Base-by-base conservation (phyloP, 2,888 invertebrate genomes). In the Apodemia mormo region DNA sequence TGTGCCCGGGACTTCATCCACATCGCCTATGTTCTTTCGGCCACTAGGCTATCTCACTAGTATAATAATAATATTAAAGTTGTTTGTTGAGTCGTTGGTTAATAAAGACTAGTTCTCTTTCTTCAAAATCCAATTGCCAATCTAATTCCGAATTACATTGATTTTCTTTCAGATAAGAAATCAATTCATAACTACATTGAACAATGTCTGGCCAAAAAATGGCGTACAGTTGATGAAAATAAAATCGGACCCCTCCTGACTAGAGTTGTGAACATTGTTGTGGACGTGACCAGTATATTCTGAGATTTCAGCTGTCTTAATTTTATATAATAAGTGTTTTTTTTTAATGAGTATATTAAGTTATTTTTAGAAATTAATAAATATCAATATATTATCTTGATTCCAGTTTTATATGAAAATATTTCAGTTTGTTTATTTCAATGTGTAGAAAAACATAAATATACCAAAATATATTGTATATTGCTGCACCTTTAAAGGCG, bases 231-330 rank as follows among this genome's bases (percentile, higher is more conserved):
- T 0, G 83, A 89, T 2, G 72, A 75, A 67, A 88, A 87, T 70
- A 91, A 86, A 71, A 89, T 93, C 66, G 80, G 80, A 22, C 92
- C 92, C 0, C 76, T 93, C 52, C 78, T 93, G 49, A 87, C 88
- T 8, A 82, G 92, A 76, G 86, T 93, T 45, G 89, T 92, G 4
- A 85, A 82, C 73, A 81, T 89, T 68, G 81, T 93, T 43, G 80
- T 93, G 52, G 89, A 92, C 78, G 80, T 90, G 33, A 85, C 85
- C n/a, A 79, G 73, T 77, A 79, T 76, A 52, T 81, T 81, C 29
- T 70, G 29, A 49, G 5, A 65, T 65, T n/a, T 12, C 10, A 2
- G 61, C 49, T 66, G 12, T 30, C n/a, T 40, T 40, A 37, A 54
- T 29, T 6, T 40, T 54, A 14, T 54, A 14, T 49, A 52, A 14